Evolutionary conservation across 2,113 vertebrate genomes (phyloP).

Genomic region (Neolamprologus variostigma): DNA sequence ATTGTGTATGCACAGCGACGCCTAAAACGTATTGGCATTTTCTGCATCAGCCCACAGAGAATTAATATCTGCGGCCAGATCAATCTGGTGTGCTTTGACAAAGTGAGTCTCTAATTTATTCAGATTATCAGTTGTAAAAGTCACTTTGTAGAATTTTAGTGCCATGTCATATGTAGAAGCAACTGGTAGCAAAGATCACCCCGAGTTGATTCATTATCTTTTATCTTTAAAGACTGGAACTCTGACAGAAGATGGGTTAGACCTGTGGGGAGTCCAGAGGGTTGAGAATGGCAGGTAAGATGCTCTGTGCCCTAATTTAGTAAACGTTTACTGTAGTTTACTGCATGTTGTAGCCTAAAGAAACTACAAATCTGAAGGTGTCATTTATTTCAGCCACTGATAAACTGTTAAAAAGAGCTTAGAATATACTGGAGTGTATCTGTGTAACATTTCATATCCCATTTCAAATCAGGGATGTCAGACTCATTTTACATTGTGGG

Average conservation of each 20-base stretch:
- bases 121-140: neutral
- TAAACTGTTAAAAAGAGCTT: neutral
- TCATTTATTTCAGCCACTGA: neutral
- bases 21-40: constrained; percentile 86
- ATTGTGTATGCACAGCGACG: constrained; percentile 94
- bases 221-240: constrained; percentile 82
- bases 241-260: constrained; percentile 94
- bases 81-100: constrained; percentile 97
- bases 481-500: neutral
- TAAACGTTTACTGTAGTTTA: neutral
- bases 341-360: neutral
- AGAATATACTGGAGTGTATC: neutral
- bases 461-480: neutral
- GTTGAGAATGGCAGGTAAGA: constrained; percentile 81
- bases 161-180: neutral
- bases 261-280: constrained; percentile 92
- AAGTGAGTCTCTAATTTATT: constrained; percentile 66
- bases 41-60: constrained; percentile 96
- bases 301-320: neutral
- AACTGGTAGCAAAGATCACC: neutral
- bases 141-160: neutral
- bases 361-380: neutral
- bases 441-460: neutral
- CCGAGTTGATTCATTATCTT: neutral
- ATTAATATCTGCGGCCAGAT: constrained; percentile 98